Percentiles rank a stretch among this genome's conserved stretches.
phyloP scores from a whole-genome alignment of 2,888 invertebrate species.

The Chironomus tentans region DNA sequence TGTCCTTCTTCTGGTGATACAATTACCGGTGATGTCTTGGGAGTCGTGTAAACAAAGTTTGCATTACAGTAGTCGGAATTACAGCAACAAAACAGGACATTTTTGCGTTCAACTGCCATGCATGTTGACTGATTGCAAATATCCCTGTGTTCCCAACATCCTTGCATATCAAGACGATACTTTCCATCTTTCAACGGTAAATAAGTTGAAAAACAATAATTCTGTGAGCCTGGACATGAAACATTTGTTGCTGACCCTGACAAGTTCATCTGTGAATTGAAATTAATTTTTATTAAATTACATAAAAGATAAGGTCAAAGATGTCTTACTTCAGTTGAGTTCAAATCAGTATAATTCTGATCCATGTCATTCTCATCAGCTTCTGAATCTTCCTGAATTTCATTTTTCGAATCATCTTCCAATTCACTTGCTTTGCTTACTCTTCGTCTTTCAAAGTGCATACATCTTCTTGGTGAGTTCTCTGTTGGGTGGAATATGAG shows the following conservation, averaged over 20 bases:
- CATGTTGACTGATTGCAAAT: conserved; percentile 12
- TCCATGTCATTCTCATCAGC: neutral
- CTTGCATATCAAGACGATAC: conserved; percentile 60
- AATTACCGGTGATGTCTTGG: conserved; percentile 14
- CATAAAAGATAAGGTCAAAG: neutral
- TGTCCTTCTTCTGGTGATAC: neutral
- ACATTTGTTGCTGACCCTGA: conserved; percentile 32
- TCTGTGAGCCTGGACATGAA: conserved; percentile 43
- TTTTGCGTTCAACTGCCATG: neutral
- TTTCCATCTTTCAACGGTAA: conserved; percentile 52
- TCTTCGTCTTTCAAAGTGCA: neutral
- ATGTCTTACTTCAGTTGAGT: neutral
- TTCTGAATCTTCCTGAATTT: neutral
- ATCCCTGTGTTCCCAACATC: conserved; percentile 34
- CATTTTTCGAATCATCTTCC: neutral
- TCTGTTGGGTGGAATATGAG: neutral
- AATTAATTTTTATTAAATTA: neutral
- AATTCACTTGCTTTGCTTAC: neutral
- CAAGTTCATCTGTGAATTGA: neutral
- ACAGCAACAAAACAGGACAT: conserved; percentile 58
- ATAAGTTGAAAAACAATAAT: conserved; percentile 68
- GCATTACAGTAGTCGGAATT: conserved; percentile 68
- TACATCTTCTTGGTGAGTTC: neutral
- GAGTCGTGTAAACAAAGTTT: conserved; percentile 33
- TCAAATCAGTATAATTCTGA: neutral